phyloP scores from a whole-genome alignment of 2,113 vertebrate species.

The Lagopus muta region DNA sequence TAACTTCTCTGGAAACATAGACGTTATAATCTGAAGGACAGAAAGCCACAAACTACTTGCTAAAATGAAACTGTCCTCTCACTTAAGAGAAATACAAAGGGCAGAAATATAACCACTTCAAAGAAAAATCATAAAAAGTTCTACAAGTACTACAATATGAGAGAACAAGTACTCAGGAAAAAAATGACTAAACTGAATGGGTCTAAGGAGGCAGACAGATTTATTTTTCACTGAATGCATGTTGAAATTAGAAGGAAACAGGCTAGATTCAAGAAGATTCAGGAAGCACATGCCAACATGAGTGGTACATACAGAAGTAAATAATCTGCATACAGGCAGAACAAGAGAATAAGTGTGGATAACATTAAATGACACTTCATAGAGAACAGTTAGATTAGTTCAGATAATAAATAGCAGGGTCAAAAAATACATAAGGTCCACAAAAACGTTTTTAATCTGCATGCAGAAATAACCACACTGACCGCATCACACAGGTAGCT shows the following conservation, averaged over 20 bases:
- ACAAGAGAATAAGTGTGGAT: not conserved
- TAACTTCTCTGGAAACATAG: not conserved
- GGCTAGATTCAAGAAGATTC: not conserved
- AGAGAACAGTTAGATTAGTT: constrained; percentile 21
- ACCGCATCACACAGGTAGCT: not conserved
- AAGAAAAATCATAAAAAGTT: not conserved
- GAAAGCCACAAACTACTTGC: not conserved
- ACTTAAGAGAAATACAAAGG: not conserved
- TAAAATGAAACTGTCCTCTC: not conserved
- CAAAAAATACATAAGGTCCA: not conserved
- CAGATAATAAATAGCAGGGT: not conserved
- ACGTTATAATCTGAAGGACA: not conserved
- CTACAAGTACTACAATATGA: not conserved
- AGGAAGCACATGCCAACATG: not conserved
- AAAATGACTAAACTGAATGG: not conserved
- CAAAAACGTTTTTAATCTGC: not conserved
- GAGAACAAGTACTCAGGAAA: not conserved
- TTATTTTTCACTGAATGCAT: not conserved
- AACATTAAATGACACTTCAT: not conserved
- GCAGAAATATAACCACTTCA: not conserved
- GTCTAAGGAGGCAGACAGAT: not conserved
- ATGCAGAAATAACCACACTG: not conserved
- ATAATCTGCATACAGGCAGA: not conserved
- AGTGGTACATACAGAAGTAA: not conserved
- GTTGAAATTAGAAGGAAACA: not conserved